Conservation (phyloP, 30 jellyfish, hydroid and myxozoan genomes). For the Mastigias papua region DNA sequence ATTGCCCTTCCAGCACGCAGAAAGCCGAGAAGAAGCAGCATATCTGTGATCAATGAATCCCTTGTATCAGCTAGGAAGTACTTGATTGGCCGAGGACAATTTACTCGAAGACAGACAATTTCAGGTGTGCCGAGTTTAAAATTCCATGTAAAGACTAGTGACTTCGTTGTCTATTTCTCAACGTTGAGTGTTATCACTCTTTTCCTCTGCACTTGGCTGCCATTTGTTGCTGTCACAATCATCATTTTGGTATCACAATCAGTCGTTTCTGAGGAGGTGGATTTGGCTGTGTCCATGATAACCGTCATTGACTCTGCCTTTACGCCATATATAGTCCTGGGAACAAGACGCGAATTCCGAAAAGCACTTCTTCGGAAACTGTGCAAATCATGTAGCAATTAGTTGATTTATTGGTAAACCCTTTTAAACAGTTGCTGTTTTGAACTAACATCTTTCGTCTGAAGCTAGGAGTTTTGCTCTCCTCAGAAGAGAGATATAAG, state of each 20-base stretch:
- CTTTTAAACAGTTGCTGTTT: not conserved
- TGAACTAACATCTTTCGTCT: not conserved
- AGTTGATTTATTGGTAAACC: no score
- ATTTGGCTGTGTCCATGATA: constrained; percentile 32
- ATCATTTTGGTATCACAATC: not conserved
- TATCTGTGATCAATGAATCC: not conserved
- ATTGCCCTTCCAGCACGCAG: not conserved
- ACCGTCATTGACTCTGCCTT: constrained; percentile 58
- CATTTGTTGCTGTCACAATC: constrained; percentile 22
- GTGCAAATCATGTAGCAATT: not conserved
- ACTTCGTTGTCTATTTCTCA: constrained; percentile 45
- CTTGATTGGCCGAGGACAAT: not conserved
- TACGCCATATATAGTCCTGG: constrained; percentile 45
- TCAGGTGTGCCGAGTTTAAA: not conserved
- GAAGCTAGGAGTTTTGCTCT: no score
- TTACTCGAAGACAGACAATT: not conserved
- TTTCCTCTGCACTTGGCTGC: constrained; percentile 60
- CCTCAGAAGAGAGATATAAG: no score
- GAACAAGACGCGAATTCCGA: constrained; percentile 58
- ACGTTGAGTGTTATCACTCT: constrained; percentile 50
- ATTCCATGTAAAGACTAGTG: constrained; percentile 2
- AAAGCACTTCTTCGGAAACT: not conserved
- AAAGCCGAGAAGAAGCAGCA: constrained; percentile 4
- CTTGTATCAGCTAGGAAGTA: not conserved
- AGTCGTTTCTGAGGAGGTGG: constrained; percentile 25